Conservation (phyloP, 2,888 invertebrate species). For the Morinoia aosen region DNA sequence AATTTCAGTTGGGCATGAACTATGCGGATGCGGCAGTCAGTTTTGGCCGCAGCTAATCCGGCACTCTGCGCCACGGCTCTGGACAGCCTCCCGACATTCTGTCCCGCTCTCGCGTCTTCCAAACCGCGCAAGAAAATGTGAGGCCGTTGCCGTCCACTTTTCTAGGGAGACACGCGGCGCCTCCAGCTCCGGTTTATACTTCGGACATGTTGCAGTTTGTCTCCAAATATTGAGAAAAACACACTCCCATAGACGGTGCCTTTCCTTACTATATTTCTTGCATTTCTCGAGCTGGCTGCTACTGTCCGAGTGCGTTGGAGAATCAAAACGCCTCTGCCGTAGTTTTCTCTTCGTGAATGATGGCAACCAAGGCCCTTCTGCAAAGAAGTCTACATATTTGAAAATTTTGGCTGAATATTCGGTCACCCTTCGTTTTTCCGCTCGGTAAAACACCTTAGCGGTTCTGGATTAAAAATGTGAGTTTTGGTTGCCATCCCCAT, state of each 20-base stretch:
- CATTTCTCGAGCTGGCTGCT: background rate
- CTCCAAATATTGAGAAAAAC: constrained; percentile 12
- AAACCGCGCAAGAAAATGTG: background rate
- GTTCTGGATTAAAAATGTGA: too few species aligned
- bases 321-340: background rate
- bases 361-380: background rate
- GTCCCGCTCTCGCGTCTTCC: background rate
- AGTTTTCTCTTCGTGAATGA: background rate
- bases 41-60: background rate
- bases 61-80: background rate
- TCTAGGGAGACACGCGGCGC: background rate
- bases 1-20: background rate
- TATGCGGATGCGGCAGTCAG: background rate
- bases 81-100: background rate
- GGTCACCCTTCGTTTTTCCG: too few species aligned
- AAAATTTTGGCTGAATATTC: too few species aligned
- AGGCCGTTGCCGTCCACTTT: background rate
- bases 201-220: background rate
- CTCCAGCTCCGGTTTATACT: background rate
- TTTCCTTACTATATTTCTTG: background rate
- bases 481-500: too few species aligned
- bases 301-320: background rate
- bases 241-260: background rate
- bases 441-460: too few species aligned
- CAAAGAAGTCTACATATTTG: background rate